Evolutionary conservation across 1,140 invertebrate genomes (phyloP).

Genomic region (Formica exsecta): DNA sequence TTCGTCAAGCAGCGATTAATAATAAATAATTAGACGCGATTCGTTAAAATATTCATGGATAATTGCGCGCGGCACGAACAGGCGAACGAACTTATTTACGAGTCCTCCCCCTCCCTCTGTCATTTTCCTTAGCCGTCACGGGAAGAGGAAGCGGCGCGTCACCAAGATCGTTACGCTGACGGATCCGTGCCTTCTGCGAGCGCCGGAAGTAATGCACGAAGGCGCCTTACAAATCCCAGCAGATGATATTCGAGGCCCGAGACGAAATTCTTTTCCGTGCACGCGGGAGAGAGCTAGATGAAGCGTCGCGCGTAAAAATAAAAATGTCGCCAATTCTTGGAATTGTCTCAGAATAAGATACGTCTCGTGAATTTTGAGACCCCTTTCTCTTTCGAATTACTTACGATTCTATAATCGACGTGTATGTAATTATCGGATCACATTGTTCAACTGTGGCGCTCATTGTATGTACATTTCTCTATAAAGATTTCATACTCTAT

Average conservation of each 20-base stretch:
- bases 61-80: conserved; percentile 61
- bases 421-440: background rate
- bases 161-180: conserved; percentile 86
- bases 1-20: conserved; percentile 79
- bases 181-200: conserved; percentile 76
- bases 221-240: conserved; percentile 72
- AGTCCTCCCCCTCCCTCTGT: background rate
- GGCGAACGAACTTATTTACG: conserved; percentile 61
- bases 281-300: background rate
- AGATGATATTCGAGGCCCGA: conserved; percentile 11
- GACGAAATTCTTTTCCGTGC: conserved; percentile 8
- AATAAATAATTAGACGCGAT: conserved; percentile 83
- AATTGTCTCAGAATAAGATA: conserved; percentile 37
- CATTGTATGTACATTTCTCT: background rate
- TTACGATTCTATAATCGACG: background rate
- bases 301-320: conserved; percentile 34
- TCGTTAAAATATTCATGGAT: conserved; percentile 82
- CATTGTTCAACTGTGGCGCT: background rate
- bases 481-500: conserved; percentile 32
- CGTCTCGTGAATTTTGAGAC: background rate
- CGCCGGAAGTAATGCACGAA: conserved; percentile 81
- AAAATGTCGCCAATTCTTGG: conserved; percentile 7
- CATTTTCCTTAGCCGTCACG: conserved; percentile 68
- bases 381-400: background rate
- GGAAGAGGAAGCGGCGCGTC: conserved; percentile 83